Conservation (phyloP, 2,797 vertebrate genomes). For the Hafferia zeledoni region DNA sequence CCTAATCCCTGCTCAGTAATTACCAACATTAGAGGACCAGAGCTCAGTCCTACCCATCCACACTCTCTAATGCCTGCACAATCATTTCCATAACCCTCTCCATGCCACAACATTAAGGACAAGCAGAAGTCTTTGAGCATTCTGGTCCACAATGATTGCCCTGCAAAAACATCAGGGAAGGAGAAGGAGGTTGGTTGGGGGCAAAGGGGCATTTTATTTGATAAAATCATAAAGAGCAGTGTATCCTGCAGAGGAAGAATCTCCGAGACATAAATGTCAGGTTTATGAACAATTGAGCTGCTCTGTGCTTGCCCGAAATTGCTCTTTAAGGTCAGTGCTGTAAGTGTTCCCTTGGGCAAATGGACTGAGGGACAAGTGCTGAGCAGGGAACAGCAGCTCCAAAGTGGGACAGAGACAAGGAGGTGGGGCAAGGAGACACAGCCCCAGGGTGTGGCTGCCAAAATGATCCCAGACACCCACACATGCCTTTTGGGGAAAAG, state of each 20-base stretch:
- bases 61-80: background rate
- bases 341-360: conserved; percentile 58
- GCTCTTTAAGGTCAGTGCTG: conserved; percentile 75
- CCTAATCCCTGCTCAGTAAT: conserved; percentile 41
- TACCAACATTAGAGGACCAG: conserved; percentile 24
- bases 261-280: conserved; percentile 76
- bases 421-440: rapidly evolving
- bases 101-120: rapidly evolving
- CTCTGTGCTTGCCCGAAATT: conserved; percentile 69
- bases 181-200: background rate
- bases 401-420: background rate
- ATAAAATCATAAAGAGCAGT: conserved; percentile 72
- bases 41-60: background rate
- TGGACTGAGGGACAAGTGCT: background rate
- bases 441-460: background rate
- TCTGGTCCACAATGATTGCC: background rate
- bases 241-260: conserved; percentile 56
- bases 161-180: background rate
- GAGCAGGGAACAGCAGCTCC: rapidly evolving
- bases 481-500: rapidly evolving
- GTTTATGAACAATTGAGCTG: conserved; percentile 78
- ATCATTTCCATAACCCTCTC: background rate
- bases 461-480: rapidly evolving
- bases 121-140: background rate
- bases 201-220: conserved; percentile 63